Conservation (phyloP, 2,113 vertebrate species). For the Alligator sinensis region DNA sequence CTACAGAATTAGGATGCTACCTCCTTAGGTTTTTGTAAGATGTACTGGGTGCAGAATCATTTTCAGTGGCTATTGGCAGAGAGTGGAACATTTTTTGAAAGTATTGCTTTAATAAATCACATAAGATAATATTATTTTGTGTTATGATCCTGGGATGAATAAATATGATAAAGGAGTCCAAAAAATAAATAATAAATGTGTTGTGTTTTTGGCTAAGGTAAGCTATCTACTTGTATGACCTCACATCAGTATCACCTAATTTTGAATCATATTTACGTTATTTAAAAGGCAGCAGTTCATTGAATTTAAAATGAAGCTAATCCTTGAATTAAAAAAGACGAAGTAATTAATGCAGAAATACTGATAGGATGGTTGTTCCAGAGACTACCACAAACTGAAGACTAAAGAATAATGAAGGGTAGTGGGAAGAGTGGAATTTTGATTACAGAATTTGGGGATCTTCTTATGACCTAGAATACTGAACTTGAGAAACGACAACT, state of each 20-base stretch:
- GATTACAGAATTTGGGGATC: too few relatives aligned
- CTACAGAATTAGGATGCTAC: neutral
- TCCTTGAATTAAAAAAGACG: slow-evolving; percentile 37
- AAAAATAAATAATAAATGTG: slow-evolving; percentile 35
- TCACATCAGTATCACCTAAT: slow-evolving; percentile 20
- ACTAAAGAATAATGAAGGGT: too few relatives aligned
- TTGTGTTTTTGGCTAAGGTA: neutral
- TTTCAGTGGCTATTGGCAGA: neutral
- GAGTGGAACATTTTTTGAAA: slow-evolving; percentile 32
- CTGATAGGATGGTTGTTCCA: slow-evolving; percentile 27
- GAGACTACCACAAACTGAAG: too few relatives aligned
- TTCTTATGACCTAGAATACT: neutral
- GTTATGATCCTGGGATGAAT: slow-evolving; percentile 51
- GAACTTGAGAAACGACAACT: neutral
- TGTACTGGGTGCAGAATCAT: neutral
- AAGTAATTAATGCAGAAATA: slow-evolving; percentile 48
- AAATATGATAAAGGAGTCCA: slow-evolving; percentile 15
- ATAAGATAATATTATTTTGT: neutral
- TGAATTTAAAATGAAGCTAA: slow-evolving; percentile 53
- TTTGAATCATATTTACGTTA: slow-evolving; percentile 39
- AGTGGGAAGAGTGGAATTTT: too few relatives aligned
- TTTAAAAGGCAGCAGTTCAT: slow-evolving; percentile 22
- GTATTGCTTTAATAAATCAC: slow-evolving; percentile 37
- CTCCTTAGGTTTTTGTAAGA: slow-evolving; percentile 5
- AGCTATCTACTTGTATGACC: neutral